Conservation (phyloP, 1,140 invertebrate genomes). For the Neodiprion virginianus region DNA sequence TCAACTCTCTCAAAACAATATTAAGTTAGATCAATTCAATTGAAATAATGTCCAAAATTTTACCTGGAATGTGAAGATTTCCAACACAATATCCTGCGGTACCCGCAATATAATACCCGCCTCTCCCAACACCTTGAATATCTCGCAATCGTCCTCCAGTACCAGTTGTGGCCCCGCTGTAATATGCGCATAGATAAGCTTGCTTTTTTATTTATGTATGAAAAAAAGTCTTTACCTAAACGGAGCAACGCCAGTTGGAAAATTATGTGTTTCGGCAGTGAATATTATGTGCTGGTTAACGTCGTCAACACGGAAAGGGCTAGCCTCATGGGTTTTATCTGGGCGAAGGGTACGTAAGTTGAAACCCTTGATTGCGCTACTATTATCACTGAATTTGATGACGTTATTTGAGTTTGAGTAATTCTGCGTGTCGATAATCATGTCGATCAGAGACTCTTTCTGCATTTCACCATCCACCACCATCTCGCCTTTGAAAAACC, state of each 20-base stretch:
- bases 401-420: conserved; percentile 92
- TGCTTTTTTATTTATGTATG: conserved; percentile 11
- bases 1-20: conserved; percentile 16
- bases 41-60: conserved; percentile 20
- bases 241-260: conserved; percentile 93
- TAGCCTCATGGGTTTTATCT: conserved; percentile 65
- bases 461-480: conserved; percentile 82
- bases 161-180: conserved; percentile 94
- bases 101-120: conserved; percentile 92
- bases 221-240: conserved; percentile 66
- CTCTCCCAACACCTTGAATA: conserved; percentile 91
- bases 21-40: conserved; percentile 10
- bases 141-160: conserved; percentile 95
- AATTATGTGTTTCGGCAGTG: conserved; percentile 98
- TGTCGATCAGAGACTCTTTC: conserved; percentile 85
- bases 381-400: conserved; percentile 98
- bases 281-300: conserved; percentile 92
- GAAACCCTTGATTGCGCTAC: conserved; percentile 92
- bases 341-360: conserved; percentile 72
- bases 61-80: conserved; percentile 88
- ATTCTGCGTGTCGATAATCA: conserved; percentile 91
- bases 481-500: conserved; percentile 94
- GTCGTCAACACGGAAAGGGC: conserved; percentile 66
- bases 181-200: conserved; percentile 32
- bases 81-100: conserved; percentile 97